These are phyloP conservation scores for Pteropus alecto DNA, from an alignment of 2,113 vertebrate genomes.

Conservation along the genomic window DNA sequence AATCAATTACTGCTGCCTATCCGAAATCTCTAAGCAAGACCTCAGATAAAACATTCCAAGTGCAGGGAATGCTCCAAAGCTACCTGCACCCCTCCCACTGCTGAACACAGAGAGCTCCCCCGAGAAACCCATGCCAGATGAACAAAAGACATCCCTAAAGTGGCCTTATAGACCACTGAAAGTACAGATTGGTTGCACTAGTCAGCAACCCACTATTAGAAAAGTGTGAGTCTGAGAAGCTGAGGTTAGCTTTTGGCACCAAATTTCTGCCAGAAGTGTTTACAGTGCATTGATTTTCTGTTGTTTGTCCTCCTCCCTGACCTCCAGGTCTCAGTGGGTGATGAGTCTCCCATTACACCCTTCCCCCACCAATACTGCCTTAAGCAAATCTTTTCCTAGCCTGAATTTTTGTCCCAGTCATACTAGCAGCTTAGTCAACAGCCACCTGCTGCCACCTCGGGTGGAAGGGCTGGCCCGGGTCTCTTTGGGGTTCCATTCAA, in stretches of 20 bases:
- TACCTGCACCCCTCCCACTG: too few species aligned
- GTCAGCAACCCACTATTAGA: background rate
- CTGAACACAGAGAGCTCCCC: background rate
- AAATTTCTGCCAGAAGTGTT: background rate
- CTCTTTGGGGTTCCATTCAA: background rate
- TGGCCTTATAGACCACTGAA: background rate
- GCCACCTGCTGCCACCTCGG: background rate
- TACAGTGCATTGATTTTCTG: background rate
- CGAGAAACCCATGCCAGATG: too few species aligned
- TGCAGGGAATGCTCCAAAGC: background rate
- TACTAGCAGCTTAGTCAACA: background rate
- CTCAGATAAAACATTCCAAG: background rate
- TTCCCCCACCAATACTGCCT: background rate
- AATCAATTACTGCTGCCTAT: background rate
- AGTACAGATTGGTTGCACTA: background rate
- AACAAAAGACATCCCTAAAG: background rate
- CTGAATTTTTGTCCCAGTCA: background rate
- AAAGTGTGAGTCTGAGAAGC: background rate
- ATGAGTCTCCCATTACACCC: background rate
- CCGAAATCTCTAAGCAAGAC: background rate
- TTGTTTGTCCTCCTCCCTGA: background rate
- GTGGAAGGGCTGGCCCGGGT: background rate
- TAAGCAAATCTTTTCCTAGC: background rate
- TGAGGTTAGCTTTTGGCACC: background rate
- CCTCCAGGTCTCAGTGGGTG: background rate